Evolutionary conservation across 2,888 invertebrate species (phyloP).

Genomic region (Disparrhopalites patrizii): DNA sequence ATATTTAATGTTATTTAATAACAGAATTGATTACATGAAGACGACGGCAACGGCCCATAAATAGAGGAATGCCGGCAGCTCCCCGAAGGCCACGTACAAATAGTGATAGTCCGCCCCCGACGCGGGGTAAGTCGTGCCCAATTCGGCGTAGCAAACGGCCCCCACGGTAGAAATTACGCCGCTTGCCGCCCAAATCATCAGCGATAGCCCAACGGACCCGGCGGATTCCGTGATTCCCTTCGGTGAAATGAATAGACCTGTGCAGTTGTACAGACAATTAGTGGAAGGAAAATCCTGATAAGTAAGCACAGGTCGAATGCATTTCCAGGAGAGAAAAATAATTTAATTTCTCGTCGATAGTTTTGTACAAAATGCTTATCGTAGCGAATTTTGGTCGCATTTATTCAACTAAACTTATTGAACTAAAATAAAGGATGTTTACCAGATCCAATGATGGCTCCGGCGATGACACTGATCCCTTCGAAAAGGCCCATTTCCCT

Average conservation of each 20-base stretch:
- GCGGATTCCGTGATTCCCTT: constrained; percentile 42
- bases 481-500: constrained; percentile 76
- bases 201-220: constrained; percentile 39
- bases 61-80: constrained; percentile 37
- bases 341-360: too few species aligned
- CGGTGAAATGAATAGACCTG: constrained; percentile 46
- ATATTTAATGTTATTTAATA: background rate
- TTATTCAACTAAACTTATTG: background rate
- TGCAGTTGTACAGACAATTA: background rate
- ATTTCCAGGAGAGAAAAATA: background rate
- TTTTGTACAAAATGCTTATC: too few species aligned
- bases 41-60: constrained; percentile 39
- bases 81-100: constrained; percentile 39
- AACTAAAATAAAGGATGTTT: background rate
- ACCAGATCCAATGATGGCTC: constrained; percentile 43
- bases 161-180: constrained; percentile 40
- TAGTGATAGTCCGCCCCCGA: constrained; percentile 43
- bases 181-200: constrained; percentile 40
- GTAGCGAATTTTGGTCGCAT: too few species aligned
- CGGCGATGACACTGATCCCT: constrained; percentile 81
- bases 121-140: constrained; percentile 39
- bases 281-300: background rate
- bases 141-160: constrained; percentile 42
- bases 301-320: background rate
- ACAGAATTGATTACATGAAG: constrained; percentile 28